These are phyloP conservation scores for Cephonodes hylas DNA, from an alignment of 2,888 invertebrate genomes.

Conservation along the genomic window DNA sequence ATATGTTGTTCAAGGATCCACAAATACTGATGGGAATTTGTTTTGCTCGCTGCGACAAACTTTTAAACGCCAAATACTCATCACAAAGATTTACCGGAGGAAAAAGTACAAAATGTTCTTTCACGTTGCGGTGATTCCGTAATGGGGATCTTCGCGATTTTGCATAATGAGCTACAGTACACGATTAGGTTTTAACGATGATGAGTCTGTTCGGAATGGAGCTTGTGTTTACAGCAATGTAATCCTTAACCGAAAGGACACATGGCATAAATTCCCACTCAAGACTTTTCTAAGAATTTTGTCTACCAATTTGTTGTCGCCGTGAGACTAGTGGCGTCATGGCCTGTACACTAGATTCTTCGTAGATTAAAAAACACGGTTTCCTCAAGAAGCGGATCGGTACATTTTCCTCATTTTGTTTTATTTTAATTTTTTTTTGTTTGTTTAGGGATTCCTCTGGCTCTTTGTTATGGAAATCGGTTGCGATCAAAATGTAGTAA, in stretches of 20 bases:
- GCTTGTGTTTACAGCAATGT: constrained; percentile 26
- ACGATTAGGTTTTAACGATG: constrained; percentile 75
- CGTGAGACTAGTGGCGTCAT: constrained; percentile 56
- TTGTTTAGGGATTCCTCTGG: background rate
- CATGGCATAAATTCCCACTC: constrained; percentile 28
- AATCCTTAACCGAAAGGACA: constrained; percentile 19
- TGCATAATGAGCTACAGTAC: constrained; percentile 72
- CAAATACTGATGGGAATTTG: background rate
- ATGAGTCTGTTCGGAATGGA: constrained; percentile 47
- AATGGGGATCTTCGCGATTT: constrained; percentile 57
- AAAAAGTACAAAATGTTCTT: constrained; percentile 6
- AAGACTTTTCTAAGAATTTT: constrained; percentile 30
- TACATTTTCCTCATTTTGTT: background rate
- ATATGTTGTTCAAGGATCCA: background rate
- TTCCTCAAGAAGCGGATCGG: background rate
- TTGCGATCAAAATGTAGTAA: constrained; percentile 4
- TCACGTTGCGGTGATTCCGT: constrained; percentile 40
- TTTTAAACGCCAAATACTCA: constrained; percentile 4
- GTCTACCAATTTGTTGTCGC: constrained; percentile 65
- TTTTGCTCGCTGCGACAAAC: background rate
- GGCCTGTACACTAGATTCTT: constrained; percentile 54
- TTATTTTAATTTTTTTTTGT: background rate
- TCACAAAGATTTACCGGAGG: constrained; percentile 1
- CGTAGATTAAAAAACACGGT: constrained; percentile 46
- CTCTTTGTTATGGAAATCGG: background rate